Evolutionary conservation across 2,888 invertebrate species (phyloP), one percentile per base, ranked within the genome.

Genomic region (Aethes cnicana): DNA sequence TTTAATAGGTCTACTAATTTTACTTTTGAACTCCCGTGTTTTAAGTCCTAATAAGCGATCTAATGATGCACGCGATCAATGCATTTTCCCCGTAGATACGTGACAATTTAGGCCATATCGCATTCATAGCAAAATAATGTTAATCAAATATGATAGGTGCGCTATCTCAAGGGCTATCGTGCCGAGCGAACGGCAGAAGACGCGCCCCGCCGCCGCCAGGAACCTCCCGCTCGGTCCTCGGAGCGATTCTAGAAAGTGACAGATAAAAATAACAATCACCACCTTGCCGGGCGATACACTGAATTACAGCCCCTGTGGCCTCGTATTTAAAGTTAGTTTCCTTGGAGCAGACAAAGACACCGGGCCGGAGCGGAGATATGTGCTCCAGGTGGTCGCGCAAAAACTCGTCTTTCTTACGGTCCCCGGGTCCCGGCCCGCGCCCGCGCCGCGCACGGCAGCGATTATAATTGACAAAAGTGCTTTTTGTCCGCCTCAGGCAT

Each of bases 171-270:
- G n/a, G n/a, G n/a, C n/a, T 21, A 8, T 4, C 21, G 20, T 7
- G 59, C 59, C 63, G 59, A 37, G 11, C 23, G 7, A 20, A 1
- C 17, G 0, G 20, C 17, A 26, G 11, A 1, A 18, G 72, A 66
- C 69, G 67, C 67, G 73, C 44, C 48, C 48, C 41, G 32, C 48
- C 7, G 9, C 18, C 41, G 20, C 9, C 16, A 28, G 32, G 33
- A 42, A 28, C 37, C 18, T 43, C 11, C 14, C 7, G 9, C 35
- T 49, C 30, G 44, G n/a, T n/a, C n/a, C n/a, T n/a, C n/a, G 37
- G 37, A 44, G 47, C 23, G 28, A 44, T 52, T 46, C 50, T 52
- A 5, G 25, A 44, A 39, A 32, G 36, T 52, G 25, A 20, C 37
- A 46, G 44, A 52, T 46, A 52, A 43, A 43, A 50, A 50, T 43